Evolutionary conservation across 2,888 invertebrate species (phyloP), one percentile per base, ranked within the genome.

Genomic region (Standfussiana lucernea): DNA sequence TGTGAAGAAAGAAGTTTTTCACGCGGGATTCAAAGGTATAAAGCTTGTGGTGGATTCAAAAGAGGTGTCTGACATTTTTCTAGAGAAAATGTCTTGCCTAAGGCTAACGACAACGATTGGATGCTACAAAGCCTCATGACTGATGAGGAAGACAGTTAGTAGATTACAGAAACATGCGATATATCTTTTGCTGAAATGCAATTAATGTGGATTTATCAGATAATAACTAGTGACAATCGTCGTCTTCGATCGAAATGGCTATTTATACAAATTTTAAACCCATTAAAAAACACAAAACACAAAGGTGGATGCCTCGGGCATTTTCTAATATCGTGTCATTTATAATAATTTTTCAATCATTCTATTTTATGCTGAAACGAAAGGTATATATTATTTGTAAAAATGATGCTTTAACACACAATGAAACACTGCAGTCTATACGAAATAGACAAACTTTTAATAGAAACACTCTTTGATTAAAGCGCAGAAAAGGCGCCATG

Each of bases 1-100:
- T 28, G 50, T 37, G n/a, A 59, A 64, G 42, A 67, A 82, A 71
- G 45, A 18, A 59, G 66, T 62, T 82, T 67, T 69, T 61, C n/a
- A 35, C 8, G 18, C 35, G 32, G 65, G 21, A 69, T 53, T 75
- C 32, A 18, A 70, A 70, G 66, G 42, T 59, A 13, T 47, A n/a
- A 47, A 37, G 24, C 47, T n/a, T 80, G 56, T n/a, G n/a, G n/a
- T n/a, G n/a, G n/a, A n/a, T n/a, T n/a, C n/a, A n/a, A 79, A 79
- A 68, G 28, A 68, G 37, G 37, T 65, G 69, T 18, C 32, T 56
- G 67, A 28, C 18, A 13, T 24, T 40, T 40, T 32, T n/a, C 11
- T 8, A 10, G 37, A 35, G 50, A 50, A 79, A 64, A 64, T 42
- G 50, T 24, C 42, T 6, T 15, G 35, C 61, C 18, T 45, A 21